phyloP scores from a whole-genome alignment of 2,113 vertebrate species.

The Chaetura pelagica region DNA sequence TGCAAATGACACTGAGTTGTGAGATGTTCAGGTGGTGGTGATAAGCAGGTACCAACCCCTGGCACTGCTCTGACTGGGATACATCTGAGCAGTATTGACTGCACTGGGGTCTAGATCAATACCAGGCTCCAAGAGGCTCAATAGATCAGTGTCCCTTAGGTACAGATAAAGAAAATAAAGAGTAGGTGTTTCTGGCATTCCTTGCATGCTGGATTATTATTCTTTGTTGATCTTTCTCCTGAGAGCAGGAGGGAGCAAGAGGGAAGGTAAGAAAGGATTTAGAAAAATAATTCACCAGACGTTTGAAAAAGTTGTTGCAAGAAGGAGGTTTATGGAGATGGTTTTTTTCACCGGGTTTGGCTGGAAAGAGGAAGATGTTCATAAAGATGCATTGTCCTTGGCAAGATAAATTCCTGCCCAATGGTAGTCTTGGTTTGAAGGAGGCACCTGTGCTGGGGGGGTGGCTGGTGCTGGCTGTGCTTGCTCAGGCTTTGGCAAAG shows the following conservation, averaged over 20 bases:
- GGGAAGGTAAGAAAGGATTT: not conserved
- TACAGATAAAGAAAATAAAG: constrained; percentile 17
- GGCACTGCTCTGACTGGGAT: not conserved
- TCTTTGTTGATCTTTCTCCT: not conserved
- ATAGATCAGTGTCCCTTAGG: constrained; percentile 29
- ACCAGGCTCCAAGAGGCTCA: constrained; percentile 5
- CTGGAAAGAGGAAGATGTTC: not conserved
- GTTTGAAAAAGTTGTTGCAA: not conserved
- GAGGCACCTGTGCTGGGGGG: fast-evolving
- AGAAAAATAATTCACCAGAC: not conserved
- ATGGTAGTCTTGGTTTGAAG: not conserved
- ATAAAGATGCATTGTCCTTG: not conserved
- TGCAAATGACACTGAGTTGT: not conserved
- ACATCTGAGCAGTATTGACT: not conserved
- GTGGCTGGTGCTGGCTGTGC: fast-evolving
- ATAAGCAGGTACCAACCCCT: not conserved
- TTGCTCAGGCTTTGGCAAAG: not conserved
- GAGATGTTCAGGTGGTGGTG: fast-evolving
- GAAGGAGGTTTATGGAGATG: not conserved
- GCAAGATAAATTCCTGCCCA: not conserved
- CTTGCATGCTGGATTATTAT: fast-evolving
- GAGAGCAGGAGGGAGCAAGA: not conserved
- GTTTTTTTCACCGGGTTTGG: not conserved
- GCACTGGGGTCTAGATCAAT: not conserved
- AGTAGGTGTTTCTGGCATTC: not conserved